phyloP scores from a whole-genome alignment of 2,797 vertebrate genomes.

The Caiman crocodilus region DNA sequence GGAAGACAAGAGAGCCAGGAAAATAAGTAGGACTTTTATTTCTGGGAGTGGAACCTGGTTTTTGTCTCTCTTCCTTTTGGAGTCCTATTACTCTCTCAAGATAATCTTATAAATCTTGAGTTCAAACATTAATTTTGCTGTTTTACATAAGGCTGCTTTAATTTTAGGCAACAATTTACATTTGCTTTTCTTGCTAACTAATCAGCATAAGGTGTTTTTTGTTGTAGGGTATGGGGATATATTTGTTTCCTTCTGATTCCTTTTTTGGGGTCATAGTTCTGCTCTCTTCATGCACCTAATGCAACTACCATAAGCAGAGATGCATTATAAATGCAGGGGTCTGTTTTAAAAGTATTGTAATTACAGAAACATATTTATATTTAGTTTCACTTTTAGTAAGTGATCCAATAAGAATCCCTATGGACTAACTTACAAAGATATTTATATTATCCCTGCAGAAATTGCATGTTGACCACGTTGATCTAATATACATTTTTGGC shows the following conservation, averaged over 20 bases:
- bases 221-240: neutral
- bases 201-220: neutral
- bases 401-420: neutral
- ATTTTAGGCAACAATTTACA: neutral
- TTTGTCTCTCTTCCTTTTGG: constrained; percentile 4
- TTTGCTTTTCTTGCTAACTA: neutral
- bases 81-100: constrained; percentile 32
- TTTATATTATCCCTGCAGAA: neutral
- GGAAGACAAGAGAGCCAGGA: constrained; percentile 18
- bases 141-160: neutral
- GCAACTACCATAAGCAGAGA: neutral
- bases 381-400: neutral
- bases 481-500: neutral
- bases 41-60: constrained; percentile 16
- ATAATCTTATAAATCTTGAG: constrained; percentile 4
- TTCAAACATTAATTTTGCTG: neutral
- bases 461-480: neutral
- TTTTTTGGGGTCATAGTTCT: neutral
- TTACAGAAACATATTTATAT: neutral
- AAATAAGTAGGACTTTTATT: constrained; percentile 5
- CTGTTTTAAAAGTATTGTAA: neutral
- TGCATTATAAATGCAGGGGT: neutral
- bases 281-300: neutral
- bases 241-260: constrained; percentile 3
- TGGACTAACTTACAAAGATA: neutral